phyloP scores from a whole-genome alignment of 1,140 invertebrate species.

The Cecropterus lyciades region DNA sequence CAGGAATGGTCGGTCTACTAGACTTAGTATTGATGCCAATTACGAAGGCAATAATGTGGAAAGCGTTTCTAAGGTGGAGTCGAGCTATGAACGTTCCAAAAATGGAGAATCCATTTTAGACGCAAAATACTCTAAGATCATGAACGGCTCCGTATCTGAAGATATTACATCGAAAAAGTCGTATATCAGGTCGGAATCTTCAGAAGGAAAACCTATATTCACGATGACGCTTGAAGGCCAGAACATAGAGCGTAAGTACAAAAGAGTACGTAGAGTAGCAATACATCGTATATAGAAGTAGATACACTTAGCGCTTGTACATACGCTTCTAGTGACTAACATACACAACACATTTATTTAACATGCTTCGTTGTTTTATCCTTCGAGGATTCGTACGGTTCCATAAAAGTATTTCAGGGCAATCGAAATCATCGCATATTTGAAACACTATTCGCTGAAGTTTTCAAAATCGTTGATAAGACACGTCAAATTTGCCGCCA shows the following conservation, averaged over 20 bases:
- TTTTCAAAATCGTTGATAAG: conserved; percentile 21
- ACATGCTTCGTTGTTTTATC: conserved; percentile 57
- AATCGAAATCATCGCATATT: conserved; percentile 25
- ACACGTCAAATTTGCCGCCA: conserved; percentile 8
- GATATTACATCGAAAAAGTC: conserved; percentile 58
- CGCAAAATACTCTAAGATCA: conserved; percentile 64
- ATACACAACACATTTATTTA: conserved; percentile 71
- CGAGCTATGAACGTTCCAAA: conserved; percentile 71
- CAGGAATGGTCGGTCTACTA: conserved; percentile 58
- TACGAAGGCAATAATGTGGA: conserved; percentile 62
- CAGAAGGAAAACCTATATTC: conserved; percentile 87
- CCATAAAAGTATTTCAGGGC: conserved; percentile 9
- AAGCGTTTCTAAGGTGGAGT: conserved; percentile 60
- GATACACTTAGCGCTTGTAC: conserved; percentile 76
- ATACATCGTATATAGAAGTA: conserved; percentile 56
- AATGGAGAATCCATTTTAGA: conserved; percentile 64
- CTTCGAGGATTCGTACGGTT: conserved; percentile 60
- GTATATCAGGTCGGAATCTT: conserved; percentile 62
- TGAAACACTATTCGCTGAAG: background rate
- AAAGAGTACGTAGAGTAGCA: conserved; percentile 38
- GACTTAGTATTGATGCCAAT: conserved; percentile 56
- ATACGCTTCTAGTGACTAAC: conserved; percentile 79
- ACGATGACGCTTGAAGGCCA: conserved; percentile 90
- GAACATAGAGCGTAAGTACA: conserved; percentile 91
- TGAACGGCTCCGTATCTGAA: conserved; percentile 62